A percentile compares a stretch with the other conserved stretches of the same genome.
These are phyloP conservation scores for Habropoda laboriosa DNA, from an alignment of 1,140 invertebrate species.

Conservation along the genomic window DNA sequence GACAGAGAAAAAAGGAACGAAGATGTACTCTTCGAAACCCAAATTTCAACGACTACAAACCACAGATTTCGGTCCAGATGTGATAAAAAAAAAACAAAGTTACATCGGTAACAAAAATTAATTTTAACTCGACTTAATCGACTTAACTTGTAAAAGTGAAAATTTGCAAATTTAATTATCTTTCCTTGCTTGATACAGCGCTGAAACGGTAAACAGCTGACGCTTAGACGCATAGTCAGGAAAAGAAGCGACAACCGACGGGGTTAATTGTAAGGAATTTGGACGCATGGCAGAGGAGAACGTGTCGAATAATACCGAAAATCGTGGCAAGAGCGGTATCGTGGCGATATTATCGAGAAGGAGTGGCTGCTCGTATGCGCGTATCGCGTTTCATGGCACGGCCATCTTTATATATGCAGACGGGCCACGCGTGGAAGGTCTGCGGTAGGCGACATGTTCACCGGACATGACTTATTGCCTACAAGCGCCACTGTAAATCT, in stretches of 20 bases:
- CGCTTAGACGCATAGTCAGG: too few relatives aligned
- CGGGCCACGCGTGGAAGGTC: conserved; percentile 69
- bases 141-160: too few relatives aligned
- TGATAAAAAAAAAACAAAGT: too few relatives aligned
- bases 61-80: too few relatives aligned
- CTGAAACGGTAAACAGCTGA: too few relatives aligned
- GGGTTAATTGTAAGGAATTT: neutral
- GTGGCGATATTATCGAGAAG: conserved; percentile 74
- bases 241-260: too few relatives aligned
- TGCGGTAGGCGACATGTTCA: conserved; percentile 76
- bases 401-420: conserved; percentile 67
- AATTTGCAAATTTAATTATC: too few relatives aligned
- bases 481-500: conserved; percentile 79
- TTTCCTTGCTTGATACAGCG: too few relatives aligned
- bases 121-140: too few relatives aligned
- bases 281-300: neutral
- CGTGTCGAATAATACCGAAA: conserved; percentile 50
- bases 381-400: conserved; percentile 74
- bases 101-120: too few relatives aligned
- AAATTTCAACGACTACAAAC: too few relatives aligned
- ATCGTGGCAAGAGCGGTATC: conserved; percentile 65
- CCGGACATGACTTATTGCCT: conserved; percentile 77
- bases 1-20: neutral
- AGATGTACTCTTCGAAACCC: too few relatives aligned
- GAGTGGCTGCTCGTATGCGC: conserved; percentile 66